A percentile compares a stretch with the other conserved stretches of the same genome.
Evolutionary conservation across 2,888 invertebrate species (phyloP).

Genomic region (Galerucella pusilla): DNA sequence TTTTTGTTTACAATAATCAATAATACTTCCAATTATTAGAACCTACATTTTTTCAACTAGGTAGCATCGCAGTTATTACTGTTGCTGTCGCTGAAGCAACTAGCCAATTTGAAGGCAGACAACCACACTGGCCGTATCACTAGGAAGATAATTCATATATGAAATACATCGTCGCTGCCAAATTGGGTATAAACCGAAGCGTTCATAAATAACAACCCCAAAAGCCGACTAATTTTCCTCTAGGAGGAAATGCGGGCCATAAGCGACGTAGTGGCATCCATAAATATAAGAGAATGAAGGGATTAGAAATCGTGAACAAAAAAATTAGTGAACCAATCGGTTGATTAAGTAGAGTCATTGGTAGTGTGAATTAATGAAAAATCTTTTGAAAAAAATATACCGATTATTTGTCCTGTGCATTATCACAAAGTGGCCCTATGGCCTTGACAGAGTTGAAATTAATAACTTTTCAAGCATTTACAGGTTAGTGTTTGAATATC

Average conservation of each 20-base stretch:
- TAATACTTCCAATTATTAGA: neutral
- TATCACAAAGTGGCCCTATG: no score
- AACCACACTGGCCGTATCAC: slow-evolving; percentile 40
- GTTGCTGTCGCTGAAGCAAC: neutral
- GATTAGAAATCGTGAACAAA: slow-evolving; percentile 12
- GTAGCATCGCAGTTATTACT: neutral
- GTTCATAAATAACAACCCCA: slow-evolving; percentile 56
- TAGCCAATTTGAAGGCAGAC: slow-evolving; percentile 4
- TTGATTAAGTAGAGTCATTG: neutral
- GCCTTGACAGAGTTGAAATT: no score
- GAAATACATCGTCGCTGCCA: slow-evolving; percentile 53
- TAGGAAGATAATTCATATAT: slow-evolving; percentile 51
- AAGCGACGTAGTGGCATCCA: slow-evolving; percentile 3
- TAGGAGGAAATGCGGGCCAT: slow-evolving; percentile 33
- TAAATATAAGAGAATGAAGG: neutral
- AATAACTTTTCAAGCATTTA: no score
- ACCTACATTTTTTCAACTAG: neutral
- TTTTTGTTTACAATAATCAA: no score
- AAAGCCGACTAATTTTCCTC: slow-evolving; percentile 56
- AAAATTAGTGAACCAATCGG: slow-evolving; percentile 26
- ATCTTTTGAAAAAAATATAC: no score
- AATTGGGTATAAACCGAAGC: slow-evolving; percentile 58
- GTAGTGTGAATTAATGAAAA: neutral
- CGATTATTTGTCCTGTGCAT: no score
- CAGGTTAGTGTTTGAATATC: no score